phyloP scores from a whole-genome alignment of 1,140 invertebrate species.

The Drosophila seguyi region DNA sequence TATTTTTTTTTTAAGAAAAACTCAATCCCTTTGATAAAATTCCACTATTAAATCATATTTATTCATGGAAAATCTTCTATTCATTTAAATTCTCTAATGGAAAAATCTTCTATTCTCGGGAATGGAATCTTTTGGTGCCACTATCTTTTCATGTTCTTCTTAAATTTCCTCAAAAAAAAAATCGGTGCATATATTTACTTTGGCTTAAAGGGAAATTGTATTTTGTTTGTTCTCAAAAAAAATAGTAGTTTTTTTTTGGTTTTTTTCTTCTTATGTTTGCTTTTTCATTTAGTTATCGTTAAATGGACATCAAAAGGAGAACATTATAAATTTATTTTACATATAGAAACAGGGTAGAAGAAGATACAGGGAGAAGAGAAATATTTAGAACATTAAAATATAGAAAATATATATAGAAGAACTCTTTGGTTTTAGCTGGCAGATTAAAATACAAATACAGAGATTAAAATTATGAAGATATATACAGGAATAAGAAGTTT shows the following conservation, averaged over 20 bases:
- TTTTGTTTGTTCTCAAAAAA: slow-evolving; percentile 23
- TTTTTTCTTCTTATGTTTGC: slow-evolving; percentile 1
- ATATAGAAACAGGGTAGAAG: not conserved
- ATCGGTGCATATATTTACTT: slow-evolving; percentile 9
- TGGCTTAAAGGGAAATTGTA: slow-evolving; percentile 17
- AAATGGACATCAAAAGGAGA: slow-evolving; percentile 19
- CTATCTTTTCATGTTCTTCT: not conserved
- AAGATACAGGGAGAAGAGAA: not conserved
- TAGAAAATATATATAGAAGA: not conserved
- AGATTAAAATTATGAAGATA: too few relatives aligned
- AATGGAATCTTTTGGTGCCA: slow-evolving; percentile 1
- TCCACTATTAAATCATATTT: not conserved
- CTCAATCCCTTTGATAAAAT: not conserved
- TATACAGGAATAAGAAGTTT: too few relatives aligned
- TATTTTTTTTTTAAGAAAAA: too few relatives aligned
- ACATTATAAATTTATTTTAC: not conserved
- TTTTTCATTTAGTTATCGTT: slow-evolving; percentile 37
- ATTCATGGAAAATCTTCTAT: not conserved
- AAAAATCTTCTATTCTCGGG: too few relatives aligned
- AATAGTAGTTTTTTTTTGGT: not conserved
- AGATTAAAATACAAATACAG: not conserved
- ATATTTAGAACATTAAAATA: not conserved
- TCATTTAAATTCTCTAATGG: not conserved
- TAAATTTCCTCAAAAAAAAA: slow-evolving; percentile 1
- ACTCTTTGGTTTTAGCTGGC: not conserved